Evolutionary conservation across 2,888 invertebrate genomes (phyloP), one percentile per base, ranked within the genome.

Genomic region (Polymixis lichenea): DNA sequence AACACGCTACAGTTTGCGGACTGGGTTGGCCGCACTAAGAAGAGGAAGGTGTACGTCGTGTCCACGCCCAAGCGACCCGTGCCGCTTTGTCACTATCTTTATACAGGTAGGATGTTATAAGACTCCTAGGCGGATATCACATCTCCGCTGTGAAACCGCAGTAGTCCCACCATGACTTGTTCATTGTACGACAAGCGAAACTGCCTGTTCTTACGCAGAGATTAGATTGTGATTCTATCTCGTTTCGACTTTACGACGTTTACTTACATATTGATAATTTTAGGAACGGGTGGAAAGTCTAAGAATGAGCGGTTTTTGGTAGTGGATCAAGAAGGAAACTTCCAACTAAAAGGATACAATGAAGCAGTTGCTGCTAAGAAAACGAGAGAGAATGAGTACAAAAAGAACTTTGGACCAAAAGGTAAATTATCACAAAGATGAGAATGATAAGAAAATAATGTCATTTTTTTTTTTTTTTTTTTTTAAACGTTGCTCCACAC

Each of bases 1-100:
- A 99, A 99, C 94, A 98, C 99, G 0, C 96, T 99, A 80, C 98
- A 99, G 93, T 99, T 99, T 95, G 99, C 99, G 0, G 98, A 98
- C 92, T 99, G 99, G 99, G 98, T 99, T 51, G 99, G 99, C 0
- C 97, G 97, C 84, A 98, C 98, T 0, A 98, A 98, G 94, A 98
- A 98, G 89, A 97, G 98, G 78, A 99, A 98, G 92, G 98, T 98
- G 75, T 99, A 98, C 91, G 99, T 99, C 0, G 98, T 99, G 19
- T 99, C 98, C 78, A 99, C 99, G 0, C 95, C 97, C 0, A 98
- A 99, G 90, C 97, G 99, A 74, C 99, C 99, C 0, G 99, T 99
- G 0, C 99, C 99, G 0, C 96, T 99, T 61, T 98, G 99, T 91
- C 99, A 99, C 94, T 99, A 98, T 93, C 96, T 99, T 0, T 99